Conservation (phyloP, 2,797 vertebrate genomes). For the Martes flavigula region DNA sequence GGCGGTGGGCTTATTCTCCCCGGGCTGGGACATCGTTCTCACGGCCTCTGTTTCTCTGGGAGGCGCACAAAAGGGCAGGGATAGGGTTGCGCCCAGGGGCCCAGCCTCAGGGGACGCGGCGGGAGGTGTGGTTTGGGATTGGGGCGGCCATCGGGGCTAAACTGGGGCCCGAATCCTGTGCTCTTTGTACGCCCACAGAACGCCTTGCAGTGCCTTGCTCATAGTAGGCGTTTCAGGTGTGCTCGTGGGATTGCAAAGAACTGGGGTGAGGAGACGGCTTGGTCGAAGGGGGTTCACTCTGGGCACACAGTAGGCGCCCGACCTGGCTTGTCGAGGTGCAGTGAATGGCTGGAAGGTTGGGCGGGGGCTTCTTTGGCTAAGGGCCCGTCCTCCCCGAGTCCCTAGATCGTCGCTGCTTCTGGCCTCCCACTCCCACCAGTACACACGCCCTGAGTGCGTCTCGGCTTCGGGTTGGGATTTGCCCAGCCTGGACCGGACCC, state of each 20-base stretch:
- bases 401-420: neutral
- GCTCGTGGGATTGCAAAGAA: slow-evolving; percentile 4
- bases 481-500: neutral
- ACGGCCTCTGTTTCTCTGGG: neutral
- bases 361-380: neutral
- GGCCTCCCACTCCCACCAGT: neutral
- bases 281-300: neutral
- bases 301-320: neutral
- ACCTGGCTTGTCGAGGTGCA: neutral
- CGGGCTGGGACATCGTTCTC: neutral
- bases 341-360: neutral
- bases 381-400: neutral
- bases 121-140: neutral
- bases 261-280: neutral
- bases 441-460: neutral
- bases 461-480: neutral
- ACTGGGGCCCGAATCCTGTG: neutral
- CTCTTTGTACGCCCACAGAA: slow-evolving; percentile 48
- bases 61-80: slow-evolving; percentile 71
- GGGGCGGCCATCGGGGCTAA: neutral
- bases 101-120: neutral
- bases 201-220: neutral
- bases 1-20: slow-evolving; percentile 30
- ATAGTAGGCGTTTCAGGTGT: neutral
- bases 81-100: neutral